phyloP scores from a whole-genome alignment of 1,140 invertebrate species.

The Oryzaephilus surinamensis region DNA sequence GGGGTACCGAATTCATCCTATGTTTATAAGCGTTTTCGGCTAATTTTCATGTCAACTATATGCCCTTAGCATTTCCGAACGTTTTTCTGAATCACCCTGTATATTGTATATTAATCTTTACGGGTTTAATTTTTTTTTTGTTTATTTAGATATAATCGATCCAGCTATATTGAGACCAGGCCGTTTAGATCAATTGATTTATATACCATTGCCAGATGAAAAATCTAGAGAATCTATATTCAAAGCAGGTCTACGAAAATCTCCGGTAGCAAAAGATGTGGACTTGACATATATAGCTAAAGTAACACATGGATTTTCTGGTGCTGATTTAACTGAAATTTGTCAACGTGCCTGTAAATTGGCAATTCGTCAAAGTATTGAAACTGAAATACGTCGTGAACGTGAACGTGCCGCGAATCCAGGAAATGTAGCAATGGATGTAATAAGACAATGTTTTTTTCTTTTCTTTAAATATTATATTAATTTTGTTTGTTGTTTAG shows the following conservation, averaged over 20 bases:
- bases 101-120: neutral
- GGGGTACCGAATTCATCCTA: too few species aligned
- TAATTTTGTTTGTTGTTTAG: constrained; percentile 37
- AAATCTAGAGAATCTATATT: constrained; percentile 94
- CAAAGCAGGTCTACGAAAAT: constrained; percentile 92
- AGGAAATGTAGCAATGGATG: constrained; percentile 67
- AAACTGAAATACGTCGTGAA: constrained; percentile 86
- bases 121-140: constrained; percentile 3
- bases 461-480: constrained; percentile 1
- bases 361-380: constrained; percentile 96
- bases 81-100: too few species aligned
- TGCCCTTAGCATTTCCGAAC: too few species aligned
- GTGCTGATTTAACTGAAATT: constrained; percentile 98
- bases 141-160: constrained; percentile 86
- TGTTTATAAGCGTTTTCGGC: too few species aligned
- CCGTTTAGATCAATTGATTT: constrained; percentile 97
- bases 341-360: constrained; percentile 99
- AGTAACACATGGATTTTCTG: constrained; percentile 94
- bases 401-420: constrained; percentile 72
- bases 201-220: constrained; percentile 98
- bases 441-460: constrained; percentile 40
- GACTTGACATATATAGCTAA: constrained; percentile 92
- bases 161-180: constrained; percentile 97
- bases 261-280: constrained; percentile 91
- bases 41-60: too few species aligned